Evolutionary conservation across 2,113 vertebrate species (phyloP), one percentile per base, ranked within the genome.

Genomic region (Himantopus leucocephalus): DNA sequence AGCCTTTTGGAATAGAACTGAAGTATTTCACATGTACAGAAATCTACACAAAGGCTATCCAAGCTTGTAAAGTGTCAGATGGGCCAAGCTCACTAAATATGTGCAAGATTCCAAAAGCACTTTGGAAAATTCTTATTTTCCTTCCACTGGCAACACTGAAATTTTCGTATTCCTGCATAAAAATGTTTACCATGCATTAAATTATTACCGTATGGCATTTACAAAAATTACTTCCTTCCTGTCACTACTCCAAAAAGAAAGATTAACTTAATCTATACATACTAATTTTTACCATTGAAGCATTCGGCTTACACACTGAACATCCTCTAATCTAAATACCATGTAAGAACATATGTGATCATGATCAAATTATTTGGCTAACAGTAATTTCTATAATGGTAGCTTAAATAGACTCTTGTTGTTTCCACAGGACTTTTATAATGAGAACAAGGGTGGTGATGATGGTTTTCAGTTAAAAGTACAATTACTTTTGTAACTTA

Each of bases 51-150:
- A 92, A 94, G 64, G n/a, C 62, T 87, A 8, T 97, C 87, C 82
- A 93, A 94, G 56, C 76, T 90, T 88, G 53, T 90, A 35, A 93
- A 90, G 76, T 48, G n/a, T 97, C 59, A 81, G 58, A 92, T 83
- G 72, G 81, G 73, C 64, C 43, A 71, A 86, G 55, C 26, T 82
- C 56, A 58, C 78, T 52, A 84, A 96, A 86, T 91, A 86, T 12
- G 63, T 92, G 95, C 68, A 79, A 66, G 78, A 90, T 96, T 96
- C 67, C 58, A 68, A 83, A 96, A 97, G 34, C 37, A 41, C 34
- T 78, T 93, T 83, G 89, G 68, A 92, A 83, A 92, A 81, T 72
- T 85, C 53, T 76, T 67, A 43, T 82, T 93, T 92, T 95, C 43
- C 84, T 94, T 88, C 48, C 43, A 81, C 56, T 75, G 76, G 27